Base-by-base conservation (phyloP, 2,797 vertebrate species). In the Myotis planiceps region DNA sequence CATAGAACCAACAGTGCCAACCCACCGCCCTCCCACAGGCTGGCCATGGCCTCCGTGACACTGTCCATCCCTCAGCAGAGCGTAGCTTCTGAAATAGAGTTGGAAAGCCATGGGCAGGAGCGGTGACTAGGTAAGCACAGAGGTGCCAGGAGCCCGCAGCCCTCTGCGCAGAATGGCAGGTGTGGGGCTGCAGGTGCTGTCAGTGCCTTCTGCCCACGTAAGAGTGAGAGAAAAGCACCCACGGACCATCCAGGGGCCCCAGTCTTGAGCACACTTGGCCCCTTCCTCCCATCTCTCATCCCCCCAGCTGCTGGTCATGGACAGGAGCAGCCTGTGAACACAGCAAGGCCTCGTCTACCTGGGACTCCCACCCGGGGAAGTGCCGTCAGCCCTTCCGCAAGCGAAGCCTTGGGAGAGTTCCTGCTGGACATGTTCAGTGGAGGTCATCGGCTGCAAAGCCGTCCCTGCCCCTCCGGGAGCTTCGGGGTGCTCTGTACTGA, bases 401-500 rank as follows among this genome's bases (percentile, higher is more conserved):
- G 21, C 18, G 19, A 13, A 89, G 88, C 66, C 51, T 66, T 32
- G 58, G 88, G 55, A 15, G 13, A 5, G 15, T 89, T 91, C 37
- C 37, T 92, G 14, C 12, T 7, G 49, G 29, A 16, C 8, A 1
- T 1, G 0, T 55, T 23, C 29, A 0, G 0, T 9, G 27, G 53
- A 82, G 71, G 42, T 25, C 42, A 2, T 19, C 37, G 9, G 45
- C 82, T 39, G 18, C 45, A 13, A 1, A 72, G 45, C 19, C 47
- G 1, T 0, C 4, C 47, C 66, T 85, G 45, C 63, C 49, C 75
- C 32, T 49, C 88, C 3, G 1, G 53, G 29, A 13, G 42, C 68
- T 12, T 69, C 23, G 0, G 0, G 0, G 75, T 16, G 8, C n/a
- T 34, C 27, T 16, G 9, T 13, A 14, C 68, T 19, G 8, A 39